Evolutionary conservation across 2,888 invertebrate species (phyloP), one percentile per base, ranked within the genome.

Genomic region (Fragum fragum): DNA sequence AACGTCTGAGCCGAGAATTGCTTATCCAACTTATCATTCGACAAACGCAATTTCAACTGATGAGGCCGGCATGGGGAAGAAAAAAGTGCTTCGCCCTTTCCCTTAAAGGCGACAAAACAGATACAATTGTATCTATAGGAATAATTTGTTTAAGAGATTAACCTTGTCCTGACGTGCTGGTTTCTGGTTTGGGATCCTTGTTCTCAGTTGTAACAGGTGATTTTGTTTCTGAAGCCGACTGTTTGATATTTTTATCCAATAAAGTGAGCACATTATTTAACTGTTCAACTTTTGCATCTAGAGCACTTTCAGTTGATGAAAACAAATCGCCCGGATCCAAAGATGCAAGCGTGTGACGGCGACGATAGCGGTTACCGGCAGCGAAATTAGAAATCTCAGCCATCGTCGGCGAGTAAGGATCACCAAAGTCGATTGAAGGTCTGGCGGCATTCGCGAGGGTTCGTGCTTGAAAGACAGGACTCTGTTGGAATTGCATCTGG

Each of bases 321-420:
- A 74, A 18, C 21, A 73, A 52, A 28, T 57, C 29, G 7, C 57
- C 57, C 5, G 47, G 42, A 16, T 61, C 78, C 9, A 84, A 7
- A 7, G 81, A 68, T 16, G 85, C 79, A n/a, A 85, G 73, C 1
- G 85, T 85, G 42, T 85, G 85, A 7, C 85, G 70, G 23, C 85
- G 69, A 21, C 16, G 28, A 42, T 26, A 66, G 6, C 66, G 66
- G 23, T 39, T 66, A 18, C 26, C 26, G 26, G 57, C 57, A 6
- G 57, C 57, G 9, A 63, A 36, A 14, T 39, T 26, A 7, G 66
- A 21, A 1, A 42, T n/a, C 5, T 66, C 66, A 21, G 42, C 66
- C 14, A 26, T 0, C 9, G 39, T 16, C 11, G 28, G 66, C 2
- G 14, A 11, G 66, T 16, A 66, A 23, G 42, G 39, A 26, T 66